Conservation (phyloP, 2,888 invertebrate genomes). For the Sepiola atlantica region DNA sequence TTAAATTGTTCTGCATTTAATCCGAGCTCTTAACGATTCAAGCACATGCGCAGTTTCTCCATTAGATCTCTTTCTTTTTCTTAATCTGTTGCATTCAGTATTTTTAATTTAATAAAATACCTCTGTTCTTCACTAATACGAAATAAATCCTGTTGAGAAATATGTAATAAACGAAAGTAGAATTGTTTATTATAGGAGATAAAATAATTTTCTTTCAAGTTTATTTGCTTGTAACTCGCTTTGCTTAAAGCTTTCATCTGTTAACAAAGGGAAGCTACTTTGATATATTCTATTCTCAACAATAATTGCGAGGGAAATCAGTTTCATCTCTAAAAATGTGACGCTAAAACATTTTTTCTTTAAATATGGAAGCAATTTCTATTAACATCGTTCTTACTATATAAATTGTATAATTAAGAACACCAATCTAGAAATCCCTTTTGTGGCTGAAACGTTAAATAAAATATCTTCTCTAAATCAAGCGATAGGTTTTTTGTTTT, state of each 20-base stretch:
- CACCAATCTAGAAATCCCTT: neutral
- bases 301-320: neutral
- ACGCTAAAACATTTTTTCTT: neutral
- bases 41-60: slow-evolving; percentile 41
- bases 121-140: neutral
- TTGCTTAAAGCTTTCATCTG: neutral
- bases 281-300: neutral
- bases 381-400: neutral
- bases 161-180: neutral
- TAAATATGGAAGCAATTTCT: neutral
- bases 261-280: neutral
- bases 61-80: neutral
- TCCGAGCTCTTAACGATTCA: neutral
- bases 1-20: neutral
- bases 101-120: neutral
- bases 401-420: neutral
- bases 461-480: neutral
- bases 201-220: neutral
- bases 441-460: neutral
- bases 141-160: neutral
- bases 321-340: neutral
- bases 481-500: neutral
- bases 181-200: neutral
- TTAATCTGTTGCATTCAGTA: neutral
- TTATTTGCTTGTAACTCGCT: neutral